phyloP scores from a whole-genome alignment of 2,113 vertebrate species.

The Rutilus rutilus region DNA sequence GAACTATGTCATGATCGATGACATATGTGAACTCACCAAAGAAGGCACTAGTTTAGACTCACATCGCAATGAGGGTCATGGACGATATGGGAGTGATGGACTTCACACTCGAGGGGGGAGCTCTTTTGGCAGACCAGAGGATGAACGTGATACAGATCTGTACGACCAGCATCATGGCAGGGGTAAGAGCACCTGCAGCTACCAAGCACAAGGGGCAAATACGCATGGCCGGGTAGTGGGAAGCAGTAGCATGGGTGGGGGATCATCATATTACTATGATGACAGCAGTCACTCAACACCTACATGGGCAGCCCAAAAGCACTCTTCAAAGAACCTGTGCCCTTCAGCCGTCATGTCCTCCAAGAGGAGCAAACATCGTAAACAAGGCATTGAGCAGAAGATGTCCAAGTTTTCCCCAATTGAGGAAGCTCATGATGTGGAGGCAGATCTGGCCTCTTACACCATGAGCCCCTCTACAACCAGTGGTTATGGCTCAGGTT shows the following conservation, averaged over 20 bases:
- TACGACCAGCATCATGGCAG: conserved; percentile 90
- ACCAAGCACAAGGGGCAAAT: conserved; percentile 67
- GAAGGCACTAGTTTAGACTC: conserved; percentile 83
- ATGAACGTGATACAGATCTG: conserved; percentile 93
- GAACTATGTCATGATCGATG: conserved; percentile 98
- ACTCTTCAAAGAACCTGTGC: conserved; percentile 86
- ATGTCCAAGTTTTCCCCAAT: conserved; percentile 99
- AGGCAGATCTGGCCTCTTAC: conserved; percentile 93
- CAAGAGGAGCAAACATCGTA: conserved; percentile 97
- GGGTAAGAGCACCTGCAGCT: conserved; percentile 82
- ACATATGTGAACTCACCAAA: conserved; percentile 97
- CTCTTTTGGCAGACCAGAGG: conserved; percentile 89
- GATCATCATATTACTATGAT: conserved; percentile 86
- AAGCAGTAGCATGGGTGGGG: conserved; percentile 79
- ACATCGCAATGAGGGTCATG: conserved; percentile 78
- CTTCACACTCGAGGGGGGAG: conserved; percentile 76
- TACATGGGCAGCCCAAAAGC: conserved; percentile 80
- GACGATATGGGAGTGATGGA: conserved; percentile 70
- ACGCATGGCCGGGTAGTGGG: conserved; percentile 80
- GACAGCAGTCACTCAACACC: conserved; percentile 82
- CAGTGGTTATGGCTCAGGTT: conserved; percentile 74
- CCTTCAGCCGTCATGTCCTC: conserved; percentile 88
- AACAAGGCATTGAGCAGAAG: conserved; percentile 96
- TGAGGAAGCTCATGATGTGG: conserved; percentile 96
- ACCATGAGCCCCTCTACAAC: conserved; percentile 70